These are phyloP conservation scores for Loripinus fragilis DNA, from an alignment of 2,888 invertebrate genomes.

Conservation along the genomic window DNA sequence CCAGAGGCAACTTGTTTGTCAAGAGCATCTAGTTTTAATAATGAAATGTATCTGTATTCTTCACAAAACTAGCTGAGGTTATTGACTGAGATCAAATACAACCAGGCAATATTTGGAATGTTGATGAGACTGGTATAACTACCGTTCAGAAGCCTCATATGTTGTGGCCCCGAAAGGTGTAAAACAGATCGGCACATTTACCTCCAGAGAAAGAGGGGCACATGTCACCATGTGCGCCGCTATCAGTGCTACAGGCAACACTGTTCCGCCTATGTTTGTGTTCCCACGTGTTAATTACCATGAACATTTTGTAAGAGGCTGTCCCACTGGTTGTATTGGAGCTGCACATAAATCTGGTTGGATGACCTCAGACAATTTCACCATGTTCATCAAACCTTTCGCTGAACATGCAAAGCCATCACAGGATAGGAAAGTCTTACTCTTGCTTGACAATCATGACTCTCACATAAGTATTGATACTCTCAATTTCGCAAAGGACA, in stretches of 20 bases:
- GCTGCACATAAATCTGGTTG: constrained; percentile 65
- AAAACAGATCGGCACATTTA: constrained; percentile 51
- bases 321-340: constrained; percentile 29
- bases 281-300: constrained; percentile 39
- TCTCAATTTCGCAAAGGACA: constrained; percentile 76
- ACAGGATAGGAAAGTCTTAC: constrained; percentile 66
- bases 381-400: constrained; percentile 60
- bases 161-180: constrained; percentile 29
- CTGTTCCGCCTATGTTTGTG: constrained; percentile 46
- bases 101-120: constrained; percentile 46
- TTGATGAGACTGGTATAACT: constrained; percentile 52
- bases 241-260: not conserved
- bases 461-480: constrained; percentile 66
- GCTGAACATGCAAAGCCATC: constrained; percentile 64
- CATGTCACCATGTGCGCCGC: not conserved
- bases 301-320: constrained; percentile 35
- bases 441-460: constrained; percentile 76
- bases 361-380: constrained; percentile 74
- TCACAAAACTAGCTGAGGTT: constrained; percentile 7
- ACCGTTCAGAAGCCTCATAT: constrained; percentile 51
- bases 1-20: constrained; percentile 34
- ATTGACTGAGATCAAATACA: constrained; percentile 39
- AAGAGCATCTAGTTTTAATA: constrained; percentile 56
- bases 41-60: constrained; percentile 34
- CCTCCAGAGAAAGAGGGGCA: constrained; percentile 22